A percentile compares a stretch with the other conserved stretches of the same genome.
Evolutionary conservation across 2,113 vertebrate species (phyloP).

Genomic region (Pimephales promelas): DNA sequence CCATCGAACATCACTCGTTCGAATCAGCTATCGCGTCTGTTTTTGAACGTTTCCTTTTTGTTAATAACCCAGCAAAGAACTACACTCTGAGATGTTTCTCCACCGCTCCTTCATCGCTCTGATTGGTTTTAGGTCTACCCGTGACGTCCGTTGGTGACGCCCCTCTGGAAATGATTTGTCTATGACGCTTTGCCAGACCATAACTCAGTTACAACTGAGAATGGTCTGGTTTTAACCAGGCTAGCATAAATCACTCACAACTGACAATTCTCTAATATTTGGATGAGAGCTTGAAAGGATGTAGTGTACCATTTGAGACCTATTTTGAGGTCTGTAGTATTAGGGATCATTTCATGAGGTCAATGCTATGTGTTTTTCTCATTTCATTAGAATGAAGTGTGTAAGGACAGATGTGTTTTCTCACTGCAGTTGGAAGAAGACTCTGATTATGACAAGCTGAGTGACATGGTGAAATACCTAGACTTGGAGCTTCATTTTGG

Average conservation of each 20-base stretch:
- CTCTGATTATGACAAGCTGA: slow-evolving; percentile 95
- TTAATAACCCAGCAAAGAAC: too few relatives aligned
- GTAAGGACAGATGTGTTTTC: slow-evolving; percentile 33
- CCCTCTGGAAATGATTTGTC: too few relatives aligned
- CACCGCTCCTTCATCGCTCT: too few relatives aligned
- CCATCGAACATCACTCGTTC: too few relatives aligned
- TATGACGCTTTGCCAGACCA: too few relatives aligned
- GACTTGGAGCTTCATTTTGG: slow-evolving; percentile 98
- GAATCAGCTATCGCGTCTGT: too few relatives aligned
- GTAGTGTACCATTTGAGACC: not conserved
- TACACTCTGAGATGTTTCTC: too few relatives aligned
- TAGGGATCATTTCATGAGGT: slow-evolving; percentile 3
- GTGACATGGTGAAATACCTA: slow-evolving; percentile 98
- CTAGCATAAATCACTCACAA: not conserved
- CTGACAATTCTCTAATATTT: not conserved
- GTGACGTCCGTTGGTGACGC: too few relatives aligned
- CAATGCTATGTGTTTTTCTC: not conserved
- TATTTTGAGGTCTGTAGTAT: not conserved
- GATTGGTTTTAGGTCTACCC: too few relatives aligned
- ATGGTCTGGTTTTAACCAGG: too few relatives aligned
- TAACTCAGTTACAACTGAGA: too few relatives aligned
- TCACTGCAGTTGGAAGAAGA: slow-evolving; percentile 84
- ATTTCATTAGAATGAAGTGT: not conserved
- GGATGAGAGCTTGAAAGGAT: not conserved
- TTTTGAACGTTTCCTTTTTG: too few relatives aligned